Evolutionary conservation across 2,797 vertebrate species (phyloP), one percentile per base, ranked within the genome.

Genomic region (Sarcoramphus papa): DNA sequence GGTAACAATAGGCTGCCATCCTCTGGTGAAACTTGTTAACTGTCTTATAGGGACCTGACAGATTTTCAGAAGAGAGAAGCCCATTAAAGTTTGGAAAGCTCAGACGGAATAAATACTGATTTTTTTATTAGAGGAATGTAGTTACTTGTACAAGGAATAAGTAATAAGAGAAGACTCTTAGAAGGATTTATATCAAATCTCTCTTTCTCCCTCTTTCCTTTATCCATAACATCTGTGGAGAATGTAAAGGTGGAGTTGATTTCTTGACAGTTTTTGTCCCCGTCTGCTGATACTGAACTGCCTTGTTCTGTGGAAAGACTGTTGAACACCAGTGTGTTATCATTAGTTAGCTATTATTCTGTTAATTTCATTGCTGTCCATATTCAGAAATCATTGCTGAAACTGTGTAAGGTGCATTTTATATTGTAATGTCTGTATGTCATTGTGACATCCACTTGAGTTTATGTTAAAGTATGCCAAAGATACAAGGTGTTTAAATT

Each of bases 1-100:
- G 56, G 28, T 96, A 57, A 69, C 47, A 63, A 18, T n/a, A 96
- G 92, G 54, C 96, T 97, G 97, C 97, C 97, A 97, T 94, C 96
- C 70, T 81, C 88, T 97, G 97, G 96, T 94, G 82, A 83, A 50
- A 94, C 69, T 40, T 54, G 41, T 65, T 85, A 90, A 85, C 37
- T 87, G 48, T 21, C 33, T 30, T 64, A 10, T 28, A 62, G 40
- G 28, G 50, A 68, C 43, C 40, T 25, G 25, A 35, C 28, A 70
- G 33, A 20, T 62, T 75, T 43, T 70, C 48, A 70, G 51, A 27
- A 21, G 30, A 64, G 13, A 51, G 47, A 40, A 91, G 12, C 12
- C 14, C 4, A 18, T 70, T 54, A 20, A 68, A 84, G 4, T 85
- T 63, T 60, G 30, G 53, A 77, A 91, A 82, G 12, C 13, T 74